A percentile compares a stretch with the other conserved stretches of the same genome.
phyloP scores from a whole-genome alignment of 2,888 invertebrate genomes.

The Spisula subtruncata region DNA sequence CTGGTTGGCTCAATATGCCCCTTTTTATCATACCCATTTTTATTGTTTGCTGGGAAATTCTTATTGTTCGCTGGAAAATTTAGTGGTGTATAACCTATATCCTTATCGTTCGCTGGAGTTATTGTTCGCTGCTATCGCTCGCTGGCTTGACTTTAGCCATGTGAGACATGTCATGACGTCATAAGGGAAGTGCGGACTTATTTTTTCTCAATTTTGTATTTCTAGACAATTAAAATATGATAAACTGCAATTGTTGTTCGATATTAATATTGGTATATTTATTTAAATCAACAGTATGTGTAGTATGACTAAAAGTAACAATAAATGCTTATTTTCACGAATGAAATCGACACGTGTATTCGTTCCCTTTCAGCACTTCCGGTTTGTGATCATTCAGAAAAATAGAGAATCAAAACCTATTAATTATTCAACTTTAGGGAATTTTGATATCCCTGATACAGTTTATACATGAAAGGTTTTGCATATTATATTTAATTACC shows the following conservation, averaged over 20 bases:
- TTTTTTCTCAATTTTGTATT: background rate
- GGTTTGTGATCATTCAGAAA: background rate
- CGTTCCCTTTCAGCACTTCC: background rate
- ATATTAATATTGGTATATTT: too few relatives aligned
- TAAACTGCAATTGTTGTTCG: background rate
- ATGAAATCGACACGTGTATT: background rate
- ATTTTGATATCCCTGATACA: background rate
- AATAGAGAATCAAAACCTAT: background rate
- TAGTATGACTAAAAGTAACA: too few relatives aligned
- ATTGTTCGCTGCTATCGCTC: too few relatives aligned
- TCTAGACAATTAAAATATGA: background rate
- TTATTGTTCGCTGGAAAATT: too few relatives aligned
- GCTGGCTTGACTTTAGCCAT: too few relatives aligned
- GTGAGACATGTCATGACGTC: conserved; percentile 79
- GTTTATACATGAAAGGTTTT: background rate
- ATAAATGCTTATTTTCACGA: background rate
- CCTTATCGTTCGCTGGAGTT: too few relatives aligned
- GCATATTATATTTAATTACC: background rate
- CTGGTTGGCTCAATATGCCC: too few relatives aligned
- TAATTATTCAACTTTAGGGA: background rate
- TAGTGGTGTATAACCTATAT: too few relatives aligned
- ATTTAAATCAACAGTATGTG: too few relatives aligned
- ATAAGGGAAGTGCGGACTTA: conserved; percentile 52
- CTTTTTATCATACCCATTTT: too few relatives aligned
- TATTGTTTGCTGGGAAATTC: too few relatives aligned